Percentiles rank a stretch among this genome's conserved stretches.
Conservation (phyloP, 2,888 invertebrate species). For the Papilio elwesi region DNA sequence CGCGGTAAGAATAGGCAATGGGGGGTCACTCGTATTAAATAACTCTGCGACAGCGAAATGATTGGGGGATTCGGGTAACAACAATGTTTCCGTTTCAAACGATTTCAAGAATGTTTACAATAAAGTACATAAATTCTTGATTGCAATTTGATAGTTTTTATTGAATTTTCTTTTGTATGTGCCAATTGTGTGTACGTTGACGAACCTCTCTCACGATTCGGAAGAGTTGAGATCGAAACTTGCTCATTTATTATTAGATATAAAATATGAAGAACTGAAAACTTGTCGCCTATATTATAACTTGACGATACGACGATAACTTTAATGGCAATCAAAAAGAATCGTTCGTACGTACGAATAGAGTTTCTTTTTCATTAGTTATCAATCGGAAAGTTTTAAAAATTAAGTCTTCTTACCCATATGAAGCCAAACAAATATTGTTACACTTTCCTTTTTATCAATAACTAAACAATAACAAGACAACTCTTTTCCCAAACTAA, state of each 20-base stretch:
- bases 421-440: neutral
- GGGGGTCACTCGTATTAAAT: slow-evolving; percentile 82
- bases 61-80: slow-evolving; percentile 74
- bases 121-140: neutral
- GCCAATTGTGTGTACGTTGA: neutral
- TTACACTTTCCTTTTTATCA: neutral
- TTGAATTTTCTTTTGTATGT: neutral
- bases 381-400: too few relatives aligned
- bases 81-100: slow-evolving; percentile 29
- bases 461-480: slow-evolving; percentile 17
- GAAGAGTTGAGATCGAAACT: too few relatives aligned
- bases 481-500: slow-evolving; percentile 18
- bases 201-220: too few relatives aligned
- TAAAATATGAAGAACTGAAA: too few relatives aligned
- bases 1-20: slow-evolving; percentile 59
- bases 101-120: neutral
- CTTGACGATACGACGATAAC: too few relatives aligned
- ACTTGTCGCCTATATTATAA: too few relatives aligned
- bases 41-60: slow-evolving; percentile 82
- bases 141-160: neutral
- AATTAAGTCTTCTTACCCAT: neutral
- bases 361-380: too few relatives aligned
- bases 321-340: too few relatives aligned
- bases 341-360: too few relatives aligned
- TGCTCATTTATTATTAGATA: too few relatives aligned